These are phyloP conservation scores for Nerophis ophidion DNA, from an alignment of 2,113 vertebrate species.

Conservation along the genomic window DNA sequence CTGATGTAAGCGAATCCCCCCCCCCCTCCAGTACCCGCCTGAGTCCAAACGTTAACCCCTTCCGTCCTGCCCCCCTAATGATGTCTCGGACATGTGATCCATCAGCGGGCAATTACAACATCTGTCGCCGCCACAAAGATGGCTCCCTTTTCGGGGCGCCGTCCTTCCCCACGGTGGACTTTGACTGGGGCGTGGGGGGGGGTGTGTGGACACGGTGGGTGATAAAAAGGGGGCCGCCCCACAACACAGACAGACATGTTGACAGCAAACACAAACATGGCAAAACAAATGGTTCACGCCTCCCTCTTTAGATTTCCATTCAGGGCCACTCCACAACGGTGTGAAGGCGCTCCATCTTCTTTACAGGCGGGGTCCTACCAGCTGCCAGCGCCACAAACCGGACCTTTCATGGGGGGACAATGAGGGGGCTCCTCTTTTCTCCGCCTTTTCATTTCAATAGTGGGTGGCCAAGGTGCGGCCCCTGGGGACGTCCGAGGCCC, in stretches of 20 bases:
- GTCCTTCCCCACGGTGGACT: conserved; percentile 61
- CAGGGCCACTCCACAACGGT: conserved; percentile 75
- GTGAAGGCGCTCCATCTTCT: conserved; percentile 74
- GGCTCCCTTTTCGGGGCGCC: conserved; percentile 48
- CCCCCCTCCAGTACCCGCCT: conserved; percentile 49
- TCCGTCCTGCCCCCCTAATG: conserved; percentile 61
- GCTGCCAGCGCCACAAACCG: conserved; percentile 76
- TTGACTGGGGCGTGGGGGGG: conserved; percentile 1
- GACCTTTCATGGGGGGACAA: conserved; percentile 74
- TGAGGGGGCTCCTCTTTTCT: conserved; percentile 70
- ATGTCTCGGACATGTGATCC: conserved; percentile 70
- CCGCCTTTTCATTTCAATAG: conserved; percentile 67
- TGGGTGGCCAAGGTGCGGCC: too few relatives aligned
- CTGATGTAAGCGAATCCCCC: conserved; percentile 62
- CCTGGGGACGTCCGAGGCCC: too few relatives aligned
- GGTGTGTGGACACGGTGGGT: conserved; percentile 20
- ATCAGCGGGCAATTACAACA: conserved; percentile 83
- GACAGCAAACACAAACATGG: conserved; percentile 83
- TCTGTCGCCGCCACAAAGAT: conserved; percentile 73
- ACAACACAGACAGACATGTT: conserved; percentile 77
- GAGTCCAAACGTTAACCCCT: conserved; percentile 57
- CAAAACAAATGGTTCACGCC: conserved; percentile 82
- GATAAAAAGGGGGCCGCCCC: conserved; percentile 63
- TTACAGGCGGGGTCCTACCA: conserved; percentile 77
- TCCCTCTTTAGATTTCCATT: conserved; percentile 81